Base-by-base conservation (phyloP, 2,888 invertebrate species). In the Drosophila nigricruria region DNA sequence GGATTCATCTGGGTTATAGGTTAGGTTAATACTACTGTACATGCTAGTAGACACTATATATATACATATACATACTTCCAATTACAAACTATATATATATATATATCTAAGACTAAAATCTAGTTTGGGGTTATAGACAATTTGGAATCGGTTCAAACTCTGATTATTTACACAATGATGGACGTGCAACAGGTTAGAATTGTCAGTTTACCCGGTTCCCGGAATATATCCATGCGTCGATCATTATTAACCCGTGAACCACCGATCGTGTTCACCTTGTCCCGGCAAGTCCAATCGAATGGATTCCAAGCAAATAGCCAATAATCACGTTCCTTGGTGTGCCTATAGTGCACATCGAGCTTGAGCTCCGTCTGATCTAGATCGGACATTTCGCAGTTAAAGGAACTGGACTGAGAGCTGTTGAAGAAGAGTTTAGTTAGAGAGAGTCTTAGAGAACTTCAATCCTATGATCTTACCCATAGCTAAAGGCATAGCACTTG, bases 221-320 rank as follows among this genome's bases (percentile, higher is more conserved):
- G 92, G 89, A 93, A 93, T 73, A 93, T 93, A 66, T 93, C 93
- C 93, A 93, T 93, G 60, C 93, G 92, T 3, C 93, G 90, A 81
- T 93, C 93, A 64, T 93, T 93, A 72, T 93, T 93, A 4, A 92
- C 92, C 20, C 93, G 91, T 18, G 91, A 91, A 18, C 93, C 93
- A 18, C 93, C 93, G 40, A 93, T 92, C 1, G 93, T 93, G 68
- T 92, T 92, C 47, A 93, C 92, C 80, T 93, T 93, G 73, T 93
- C 93, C 10, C 93, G 92, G 72, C 97, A 97, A 27, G 95, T 94
- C 18, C 96, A 95, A 89, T 96, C 96, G 79, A 96, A 95, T 49
- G 96, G 94, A 86, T 97, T 96, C 94, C 96, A 97, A 0, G 96
- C 95, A 81, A 96, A 97, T 30, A 96, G 92, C 94, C 96, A 95